Conservation (phyloP, 1,140 invertebrate species). For the Aphaenogaster floridana region DNA sequence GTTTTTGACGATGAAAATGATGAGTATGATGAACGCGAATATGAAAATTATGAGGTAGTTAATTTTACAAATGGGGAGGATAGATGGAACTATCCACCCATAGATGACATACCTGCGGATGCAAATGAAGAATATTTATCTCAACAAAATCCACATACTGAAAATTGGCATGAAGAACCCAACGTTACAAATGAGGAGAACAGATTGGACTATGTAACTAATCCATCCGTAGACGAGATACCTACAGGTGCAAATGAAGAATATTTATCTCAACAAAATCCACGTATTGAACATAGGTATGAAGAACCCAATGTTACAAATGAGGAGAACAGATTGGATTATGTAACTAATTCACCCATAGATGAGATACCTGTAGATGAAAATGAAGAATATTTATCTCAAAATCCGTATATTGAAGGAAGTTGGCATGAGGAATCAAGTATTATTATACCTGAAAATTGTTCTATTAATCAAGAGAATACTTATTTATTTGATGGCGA, state of each 20-base stretch:
- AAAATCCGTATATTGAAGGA: slow-evolving; percentile 44
- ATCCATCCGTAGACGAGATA: slow-evolving; percentile 8
- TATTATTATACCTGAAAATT: slow-evolving; percentile 63
- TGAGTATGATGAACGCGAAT: not conserved
- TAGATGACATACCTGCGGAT: not conserved
- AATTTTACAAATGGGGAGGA: slow-evolving; percentile 8
- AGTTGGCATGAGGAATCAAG: slow-evolving; percentile 76
- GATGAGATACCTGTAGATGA: not conserved
- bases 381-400: not conserved
- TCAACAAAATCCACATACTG: not conserved
- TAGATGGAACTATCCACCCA: slow-evolving; percentile 37
- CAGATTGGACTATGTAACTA: slow-evolving; percentile 54
- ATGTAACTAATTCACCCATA: slow-evolving; percentile 37
- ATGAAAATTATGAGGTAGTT: slow-evolving; percentile 20
- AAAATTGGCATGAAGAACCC: slow-evolving; percentile 38
- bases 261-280: not conserved
- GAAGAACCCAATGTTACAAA: not conserved
- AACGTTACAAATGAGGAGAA: slow-evolving; percentile 14
- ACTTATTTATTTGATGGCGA: slow-evolving; percentile 62
- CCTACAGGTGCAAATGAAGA: not conserved
- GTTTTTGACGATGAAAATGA: slow-evolving; percentile 29
- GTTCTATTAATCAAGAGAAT: slow-evolving; percentile 27
- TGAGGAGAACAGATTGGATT: slow-evolving; percentile 52
- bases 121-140: not conserved
- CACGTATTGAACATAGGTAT: not conserved